A percentile compares a stretch with the other conserved stretches of the same genome.
Conservation (phyloP, 1,140 invertebrate genomes). For the Cydia fagiglandana region DNA sequence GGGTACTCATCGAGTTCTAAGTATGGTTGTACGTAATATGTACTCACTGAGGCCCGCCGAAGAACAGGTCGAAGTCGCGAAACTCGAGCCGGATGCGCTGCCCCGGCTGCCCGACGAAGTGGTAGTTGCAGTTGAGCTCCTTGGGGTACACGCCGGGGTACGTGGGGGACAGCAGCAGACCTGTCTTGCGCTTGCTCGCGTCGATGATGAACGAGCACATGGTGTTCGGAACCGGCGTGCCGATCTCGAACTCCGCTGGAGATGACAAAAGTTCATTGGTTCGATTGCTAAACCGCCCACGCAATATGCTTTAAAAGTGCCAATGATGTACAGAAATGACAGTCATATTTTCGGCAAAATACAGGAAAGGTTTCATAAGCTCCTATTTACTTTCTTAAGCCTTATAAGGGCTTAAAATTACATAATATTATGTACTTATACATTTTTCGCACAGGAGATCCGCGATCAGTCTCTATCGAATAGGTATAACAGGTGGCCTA, state of each 20-base stretch:
- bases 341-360: neutral
- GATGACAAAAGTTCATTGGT: conserved; percentile 14
- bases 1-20: no score
- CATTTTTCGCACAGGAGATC: no score
- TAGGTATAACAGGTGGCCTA: no score
- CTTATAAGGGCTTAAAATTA: no score
- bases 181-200: conserved; percentile 86
- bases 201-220: conserved; percentile 93
- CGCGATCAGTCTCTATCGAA: no score
- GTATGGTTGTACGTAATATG: neutral
- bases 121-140: conserved; percentile 94
- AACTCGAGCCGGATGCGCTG: conserved; percentile 98
- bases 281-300: neutral
- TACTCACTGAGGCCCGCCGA: conserved; percentile 98
- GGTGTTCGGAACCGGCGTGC: conserved; percentile 88
- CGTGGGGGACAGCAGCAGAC: conserved; percentile 96
- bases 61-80: conserved; percentile 99
- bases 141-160: conserved; percentile 99
- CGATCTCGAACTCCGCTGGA: conserved; percentile 93
- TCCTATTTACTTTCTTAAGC: no score
- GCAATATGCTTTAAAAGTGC: neutral
- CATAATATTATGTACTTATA: no score
- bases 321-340: neutral
- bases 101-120: conserved; percentile 93
- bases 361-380: neutral